These are phyloP conservation scores for Petrocephalus schoutedeni DNA, from an alignment of 2,797 vertebrate genomes.

Conservation along the genomic window DNA sequence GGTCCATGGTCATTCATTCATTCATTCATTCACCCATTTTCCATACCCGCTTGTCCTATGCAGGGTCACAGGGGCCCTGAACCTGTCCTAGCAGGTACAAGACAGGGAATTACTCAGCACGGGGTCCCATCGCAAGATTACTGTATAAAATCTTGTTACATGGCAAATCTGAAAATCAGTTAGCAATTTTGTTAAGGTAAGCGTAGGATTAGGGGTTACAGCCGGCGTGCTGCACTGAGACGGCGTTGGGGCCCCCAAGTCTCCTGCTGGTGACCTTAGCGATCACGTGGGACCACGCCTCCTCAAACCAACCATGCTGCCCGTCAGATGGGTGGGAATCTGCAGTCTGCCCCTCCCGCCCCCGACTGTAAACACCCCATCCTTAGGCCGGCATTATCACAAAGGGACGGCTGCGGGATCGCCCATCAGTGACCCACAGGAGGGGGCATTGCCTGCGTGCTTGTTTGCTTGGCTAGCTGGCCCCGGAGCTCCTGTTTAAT, in stretches of 20 bases:
- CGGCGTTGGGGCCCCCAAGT: neutral
- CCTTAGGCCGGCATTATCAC: neutral
- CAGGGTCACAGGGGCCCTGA: no score
- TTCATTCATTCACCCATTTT: no score
- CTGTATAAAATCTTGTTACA: neutral
- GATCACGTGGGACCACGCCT: neutral
- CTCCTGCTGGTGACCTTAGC: neutral
- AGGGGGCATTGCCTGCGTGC: neutral
- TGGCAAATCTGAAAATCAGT: neutral
- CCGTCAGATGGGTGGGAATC: no score
- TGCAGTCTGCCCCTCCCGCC: neutral
- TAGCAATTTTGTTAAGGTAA: neutral
- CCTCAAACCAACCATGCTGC: neutral
- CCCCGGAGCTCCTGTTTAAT: neutral
- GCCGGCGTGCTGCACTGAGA: neutral
- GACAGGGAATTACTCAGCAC: no score
- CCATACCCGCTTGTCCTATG: no score
- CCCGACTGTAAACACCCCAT: neutral
- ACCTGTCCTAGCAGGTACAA: no score
- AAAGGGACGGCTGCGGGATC: neutral
- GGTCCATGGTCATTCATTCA: no score
- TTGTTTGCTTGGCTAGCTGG: neutral
- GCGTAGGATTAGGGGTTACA: neutral
- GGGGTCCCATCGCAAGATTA: no score
- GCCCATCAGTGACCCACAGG: neutral